phyloP scores from a whole-genome alignment of 2,888 invertebrate genomes.

The Megamerina dolium region DNA sequence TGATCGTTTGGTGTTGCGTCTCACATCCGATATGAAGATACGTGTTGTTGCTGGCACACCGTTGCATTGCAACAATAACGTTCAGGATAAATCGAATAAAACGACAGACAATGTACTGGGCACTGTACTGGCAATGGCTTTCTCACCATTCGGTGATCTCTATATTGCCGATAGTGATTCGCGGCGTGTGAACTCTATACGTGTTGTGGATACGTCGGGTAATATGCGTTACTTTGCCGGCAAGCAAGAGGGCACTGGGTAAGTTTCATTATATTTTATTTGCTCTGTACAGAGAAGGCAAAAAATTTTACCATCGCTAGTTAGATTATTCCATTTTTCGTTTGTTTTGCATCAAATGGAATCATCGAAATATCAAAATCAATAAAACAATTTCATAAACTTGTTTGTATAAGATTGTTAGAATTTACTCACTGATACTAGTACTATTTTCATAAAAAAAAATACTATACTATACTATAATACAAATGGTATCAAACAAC shows the following conservation, averaged over 20 bases:
- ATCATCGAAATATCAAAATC: too few species aligned
- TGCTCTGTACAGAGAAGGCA: too few species aligned
- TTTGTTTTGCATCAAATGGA: too few species aligned
- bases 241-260: slow-evolving; percentile 57
- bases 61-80: slow-evolving; percentile 66
- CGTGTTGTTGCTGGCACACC: slow-evolving; percentile 94
- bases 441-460: too few species aligned
- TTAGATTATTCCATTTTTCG: too few species aligned
- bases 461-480: too few species aligned
- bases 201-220: slow-evolving; percentile 82
- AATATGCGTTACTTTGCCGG: slow-evolving; percentile 89
- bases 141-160: slow-evolving; percentile 85
- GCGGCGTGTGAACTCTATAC: slow-evolving; percentile 72
- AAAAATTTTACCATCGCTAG: too few species aligned
- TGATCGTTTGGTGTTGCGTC: slow-evolving; percentile 82
- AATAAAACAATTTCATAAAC: too few species aligned
- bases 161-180: slow-evolving; percentile 93
- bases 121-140: slow-evolving; percentile 81
- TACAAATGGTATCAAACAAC: too few species aligned
- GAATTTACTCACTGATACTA: too few species aligned
- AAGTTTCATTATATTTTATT: slow-evolving; percentile 23
- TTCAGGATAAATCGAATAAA: slow-evolving; percentile 56
- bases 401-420: too few species aligned
- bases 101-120: slow-evolving; percentile 68
- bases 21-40: slow-evolving; percentile 86